A percentile compares a stretch with the other conserved stretches of the same genome.
phyloP scores from a whole-genome alignment of 2,797 vertebrate species.

The Urocyon cinereoargenteus region DNA sequence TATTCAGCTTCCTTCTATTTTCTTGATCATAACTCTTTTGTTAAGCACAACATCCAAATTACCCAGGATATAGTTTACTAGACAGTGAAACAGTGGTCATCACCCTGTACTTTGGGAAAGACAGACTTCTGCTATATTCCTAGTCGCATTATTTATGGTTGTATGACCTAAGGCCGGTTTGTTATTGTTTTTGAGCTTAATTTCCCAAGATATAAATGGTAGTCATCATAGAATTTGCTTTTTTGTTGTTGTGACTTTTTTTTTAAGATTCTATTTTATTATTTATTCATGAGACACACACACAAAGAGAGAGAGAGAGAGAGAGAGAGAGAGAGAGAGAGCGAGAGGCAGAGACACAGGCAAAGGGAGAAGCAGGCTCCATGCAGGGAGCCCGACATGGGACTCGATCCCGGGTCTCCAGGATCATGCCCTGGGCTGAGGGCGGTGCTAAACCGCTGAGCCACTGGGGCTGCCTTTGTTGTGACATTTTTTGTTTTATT shows the following conservation, averaged over 20 bases:
- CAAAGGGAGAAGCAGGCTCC: no score
- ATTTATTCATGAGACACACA: no score
- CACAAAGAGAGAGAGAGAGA: no score
- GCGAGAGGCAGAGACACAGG: no score
- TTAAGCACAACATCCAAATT: neutral
- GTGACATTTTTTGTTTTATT: no score
- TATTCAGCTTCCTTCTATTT: neutral
- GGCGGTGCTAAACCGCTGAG: no score
- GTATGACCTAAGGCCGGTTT: neutral
- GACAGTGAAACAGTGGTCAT: neutral
- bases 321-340: no score
- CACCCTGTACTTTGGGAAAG: neutral
- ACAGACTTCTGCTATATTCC: neutral
- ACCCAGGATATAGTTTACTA: neutral
- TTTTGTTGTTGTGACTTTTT: neutral
- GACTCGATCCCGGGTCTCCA: no score
- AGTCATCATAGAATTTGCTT: neutral
- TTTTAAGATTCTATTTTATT: no score
- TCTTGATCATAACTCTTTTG: neutral
- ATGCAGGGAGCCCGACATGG: no score
- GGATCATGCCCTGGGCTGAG: no score
- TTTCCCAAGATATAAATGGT: neutral
- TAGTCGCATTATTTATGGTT: neutral
- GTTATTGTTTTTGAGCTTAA: neutral
- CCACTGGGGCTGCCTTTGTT: no score